A percentile compares a stretch with the other conserved stretches of the same genome.
Conservation (phyloP, 2,888 invertebrate species). For the Ischnura elegans region DNA sequence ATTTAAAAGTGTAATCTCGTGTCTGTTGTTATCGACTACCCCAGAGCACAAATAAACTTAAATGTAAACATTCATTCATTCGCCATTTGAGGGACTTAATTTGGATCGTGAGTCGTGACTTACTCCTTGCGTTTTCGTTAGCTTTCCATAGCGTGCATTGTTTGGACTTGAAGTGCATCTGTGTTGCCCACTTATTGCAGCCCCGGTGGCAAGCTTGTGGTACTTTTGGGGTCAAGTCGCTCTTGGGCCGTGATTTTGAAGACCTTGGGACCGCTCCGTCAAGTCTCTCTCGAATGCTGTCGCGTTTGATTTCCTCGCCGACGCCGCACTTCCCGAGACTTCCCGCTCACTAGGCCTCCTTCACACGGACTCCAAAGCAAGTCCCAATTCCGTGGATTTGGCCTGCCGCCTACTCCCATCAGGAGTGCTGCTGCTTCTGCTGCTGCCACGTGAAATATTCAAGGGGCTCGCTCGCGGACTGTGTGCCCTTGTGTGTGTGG, state of each 20-base stretch:
- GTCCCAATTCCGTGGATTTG: background rate
- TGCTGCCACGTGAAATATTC: constrained; percentile 9
- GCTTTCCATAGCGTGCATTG: too few relatives aligned
- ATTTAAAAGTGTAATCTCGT: too few relatives aligned
- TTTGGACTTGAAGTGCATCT: background rate
- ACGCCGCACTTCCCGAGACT: background rate
- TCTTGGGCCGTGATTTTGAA: background rate
- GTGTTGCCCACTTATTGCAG: background rate
- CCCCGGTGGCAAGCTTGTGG: background rate
- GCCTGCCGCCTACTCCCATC: background rate
- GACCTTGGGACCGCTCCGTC: background rate
- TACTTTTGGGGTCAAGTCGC: background rate
- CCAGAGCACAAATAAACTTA: too few relatives aligned
- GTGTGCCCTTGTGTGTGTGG: background rate
- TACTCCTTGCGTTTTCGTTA: too few relatives aligned
- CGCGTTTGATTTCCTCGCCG: background rate
- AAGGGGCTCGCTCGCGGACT: background rate
- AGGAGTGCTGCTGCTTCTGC: background rate
- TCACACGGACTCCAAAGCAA: background rate
- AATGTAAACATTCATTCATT: too few relatives aligned
- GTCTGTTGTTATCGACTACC: too few relatives aligned
- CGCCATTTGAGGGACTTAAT: too few relatives aligned
- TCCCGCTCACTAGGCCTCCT: background rate
- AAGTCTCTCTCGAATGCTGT: background rate
- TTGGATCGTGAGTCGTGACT: too few relatives aligned